phyloP scores from a whole-genome alignment of 2,797 vertebrate species.

The Chelidonichthys spinosus region DNA sequence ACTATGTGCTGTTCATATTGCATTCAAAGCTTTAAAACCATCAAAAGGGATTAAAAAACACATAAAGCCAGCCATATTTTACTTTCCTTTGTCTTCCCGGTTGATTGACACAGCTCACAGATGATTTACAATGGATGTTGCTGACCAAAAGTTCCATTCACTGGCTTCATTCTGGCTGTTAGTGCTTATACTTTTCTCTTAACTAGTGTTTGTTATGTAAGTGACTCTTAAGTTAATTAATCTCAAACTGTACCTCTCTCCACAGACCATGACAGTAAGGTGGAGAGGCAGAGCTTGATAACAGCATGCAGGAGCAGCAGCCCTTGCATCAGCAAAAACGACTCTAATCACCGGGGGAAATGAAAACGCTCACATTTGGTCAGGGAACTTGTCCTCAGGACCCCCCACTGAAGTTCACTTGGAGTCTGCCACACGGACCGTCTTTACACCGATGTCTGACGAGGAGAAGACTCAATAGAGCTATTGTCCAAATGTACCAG shows the following conservation, averaged over 20 bases:
- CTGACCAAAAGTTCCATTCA: neutral
- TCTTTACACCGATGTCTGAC: conserved; percentile 30
- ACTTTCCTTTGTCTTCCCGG: neutral
- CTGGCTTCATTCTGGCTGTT: neutral
- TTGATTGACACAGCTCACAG: neutral
- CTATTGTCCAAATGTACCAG: conserved; percentile 50
- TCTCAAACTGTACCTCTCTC: conserved; percentile 40
- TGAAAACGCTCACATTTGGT: conserved; percentile 59
- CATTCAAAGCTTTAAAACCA: neutral
- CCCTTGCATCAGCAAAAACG: conserved; percentile 88
- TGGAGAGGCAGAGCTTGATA: conserved; percentile 84
- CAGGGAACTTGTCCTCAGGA: conserved; percentile 52
- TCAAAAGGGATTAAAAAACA: neutral
- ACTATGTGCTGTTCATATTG: neutral
- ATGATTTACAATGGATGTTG: neutral
- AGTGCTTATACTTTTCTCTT: neutral
- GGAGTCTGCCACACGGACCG: conserved; percentile 23
- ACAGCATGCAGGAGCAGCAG: conserved; percentile 82
- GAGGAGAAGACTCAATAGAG: conserved; percentile 25
- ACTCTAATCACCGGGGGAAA: conserved; percentile 82
- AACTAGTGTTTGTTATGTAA: conserved; percentile 9
- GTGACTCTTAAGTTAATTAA: neutral
- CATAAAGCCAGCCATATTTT: neutral
- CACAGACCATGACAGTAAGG: conserved; percentile 88
- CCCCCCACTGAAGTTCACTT: conserved; percentile 54